A percentile compares a stretch with the other conserved stretches of the same genome.
Evolutionary conservation across 2,797 vertebrate species (phyloP).

Genomic region (Momotus momota): DNA sequence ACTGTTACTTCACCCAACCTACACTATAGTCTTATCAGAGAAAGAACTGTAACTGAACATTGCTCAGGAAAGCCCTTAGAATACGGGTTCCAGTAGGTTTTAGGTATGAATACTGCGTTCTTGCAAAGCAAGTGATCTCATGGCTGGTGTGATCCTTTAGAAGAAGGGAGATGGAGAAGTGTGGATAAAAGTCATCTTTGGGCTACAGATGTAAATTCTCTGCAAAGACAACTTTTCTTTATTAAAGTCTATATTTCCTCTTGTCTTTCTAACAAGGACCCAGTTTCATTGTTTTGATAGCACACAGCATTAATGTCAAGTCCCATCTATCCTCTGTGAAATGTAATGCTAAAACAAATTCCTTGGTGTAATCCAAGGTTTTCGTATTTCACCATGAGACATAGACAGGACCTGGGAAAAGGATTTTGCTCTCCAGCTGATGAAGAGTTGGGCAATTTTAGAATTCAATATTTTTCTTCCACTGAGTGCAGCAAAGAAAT

Average conservation of each 20-base stretch:
- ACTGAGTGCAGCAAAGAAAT: accelerated
- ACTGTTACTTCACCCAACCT: neutral
- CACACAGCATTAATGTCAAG: neutral
- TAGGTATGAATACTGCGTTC: neutral
- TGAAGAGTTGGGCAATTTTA: neutral
- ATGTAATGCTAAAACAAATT: neutral
- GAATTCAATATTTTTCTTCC: neutral
- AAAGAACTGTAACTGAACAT: neutral
- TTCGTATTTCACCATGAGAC: neutral
- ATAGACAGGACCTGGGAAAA: neutral
- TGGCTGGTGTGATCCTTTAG: neutral
- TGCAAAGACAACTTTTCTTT: neutral
- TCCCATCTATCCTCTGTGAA: neutral
- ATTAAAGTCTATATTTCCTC: neutral
- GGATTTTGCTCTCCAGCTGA: neutral
- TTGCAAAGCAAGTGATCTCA: neutral
- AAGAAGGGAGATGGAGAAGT: neutral
- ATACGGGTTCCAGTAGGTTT: neutral
- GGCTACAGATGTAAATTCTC: neutral
- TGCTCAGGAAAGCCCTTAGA: neutral
- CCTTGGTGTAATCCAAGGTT: neutral
- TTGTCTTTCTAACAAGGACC: neutral
- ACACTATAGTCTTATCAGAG: neutral
- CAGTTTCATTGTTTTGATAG: neutral
- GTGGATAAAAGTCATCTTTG: neutral